A percentile compares a stretch with the other conserved stretches of the same genome.
Conservation (phyloP, 2,888 invertebrate genomes). For the Apamea sordens region DNA sequence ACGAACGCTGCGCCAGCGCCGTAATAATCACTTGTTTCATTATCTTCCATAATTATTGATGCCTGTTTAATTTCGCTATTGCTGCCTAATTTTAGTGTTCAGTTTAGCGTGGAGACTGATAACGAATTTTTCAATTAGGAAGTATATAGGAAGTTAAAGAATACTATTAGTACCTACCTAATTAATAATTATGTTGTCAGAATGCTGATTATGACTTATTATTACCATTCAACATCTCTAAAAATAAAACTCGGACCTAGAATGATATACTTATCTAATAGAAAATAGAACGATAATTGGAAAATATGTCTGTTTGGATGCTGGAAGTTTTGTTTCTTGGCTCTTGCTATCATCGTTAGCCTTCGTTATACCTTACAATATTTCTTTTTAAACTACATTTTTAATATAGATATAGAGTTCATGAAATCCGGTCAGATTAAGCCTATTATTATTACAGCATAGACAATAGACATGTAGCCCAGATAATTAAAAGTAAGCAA, state of each 20-base stretch:
- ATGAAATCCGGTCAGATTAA: not conserved
- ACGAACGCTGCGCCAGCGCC: slow-evolving; percentile 21
- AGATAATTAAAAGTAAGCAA: slow-evolving; percentile 19
- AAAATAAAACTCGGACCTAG: not conserved
- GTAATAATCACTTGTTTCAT: slow-evolving; percentile 46
- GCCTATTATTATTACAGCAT: not conserved
- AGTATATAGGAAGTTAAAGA: slow-evolving; percentile 26
- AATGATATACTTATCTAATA: not conserved
- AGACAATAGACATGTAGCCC: slow-evolving; percentile 4
- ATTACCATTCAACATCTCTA: not conserved
- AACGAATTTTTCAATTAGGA: slow-evolving; percentile 23
- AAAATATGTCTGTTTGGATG: not conserved
- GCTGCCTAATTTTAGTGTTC: slow-evolving; percentile 52
- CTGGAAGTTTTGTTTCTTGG: not conserved
- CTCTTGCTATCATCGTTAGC: not conserved
- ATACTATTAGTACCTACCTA: slow-evolving; percentile 10
- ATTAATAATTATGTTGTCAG: slow-evolving; percentile 9
- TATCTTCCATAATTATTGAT: slow-evolving; percentile 45
- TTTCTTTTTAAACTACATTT: not conserved
- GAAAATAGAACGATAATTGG: not conserved
- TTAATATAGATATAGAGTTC: not conserved
- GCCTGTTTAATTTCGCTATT: slow-evolving; percentile 48
- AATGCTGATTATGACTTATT: not conserved
- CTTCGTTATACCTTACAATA: not conserved
- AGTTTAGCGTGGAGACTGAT: slow-evolving; percentile 49